Evolutionary conservation across 2,113 vertebrate genomes (phyloP).

Genomic region (Microtus ochrogaster): DNA sequence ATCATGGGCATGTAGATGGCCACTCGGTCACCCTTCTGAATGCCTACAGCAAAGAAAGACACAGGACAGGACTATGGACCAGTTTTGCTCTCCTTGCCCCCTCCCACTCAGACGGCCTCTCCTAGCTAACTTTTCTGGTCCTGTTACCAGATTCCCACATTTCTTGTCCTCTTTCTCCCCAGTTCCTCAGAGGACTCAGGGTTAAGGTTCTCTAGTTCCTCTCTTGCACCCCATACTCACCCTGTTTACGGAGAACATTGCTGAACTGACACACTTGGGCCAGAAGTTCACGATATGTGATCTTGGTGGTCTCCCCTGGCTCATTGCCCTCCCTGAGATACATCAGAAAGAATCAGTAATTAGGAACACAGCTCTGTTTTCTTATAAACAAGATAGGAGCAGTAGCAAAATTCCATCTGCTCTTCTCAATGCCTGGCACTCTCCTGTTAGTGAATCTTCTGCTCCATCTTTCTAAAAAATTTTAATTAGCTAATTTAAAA

Average conservation of each 20-base stretch:
- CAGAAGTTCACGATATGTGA: slow-evolving; percentile 95
- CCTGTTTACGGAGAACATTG: slow-evolving; percentile 88
- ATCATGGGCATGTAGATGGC: slow-evolving; percentile 99
- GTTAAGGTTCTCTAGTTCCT: background rate
- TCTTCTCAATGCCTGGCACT: background rate
- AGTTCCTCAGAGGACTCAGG: slow-evolving; percentile 31
- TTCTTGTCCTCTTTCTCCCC: slow-evolving; percentile 9
- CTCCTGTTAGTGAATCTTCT: slow-evolving; percentile 23
- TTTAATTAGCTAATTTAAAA: background rate
- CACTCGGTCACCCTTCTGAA: slow-evolving; percentile 95
- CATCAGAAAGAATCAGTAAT: slow-evolving; percentile 62
- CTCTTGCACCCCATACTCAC: slow-evolving; percentile 60
- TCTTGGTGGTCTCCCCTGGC: slow-evolving; percentile 90
- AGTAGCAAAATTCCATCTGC: slow-evolving; percentile 48
- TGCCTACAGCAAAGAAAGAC: slow-evolving; percentile 83
- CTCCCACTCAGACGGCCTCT: background rate
- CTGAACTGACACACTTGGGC: slow-evolving; percentile 94
- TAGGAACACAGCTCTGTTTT: background rate
- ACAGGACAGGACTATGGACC: background rate
- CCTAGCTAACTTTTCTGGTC: slow-evolving; percentile 19
- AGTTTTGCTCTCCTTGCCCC: background rate
- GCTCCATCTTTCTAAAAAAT: background rate
- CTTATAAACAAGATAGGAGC: slow-evolving; percentile 29
- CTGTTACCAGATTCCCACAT: slow-evolving; percentile 25
- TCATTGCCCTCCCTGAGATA: slow-evolving; percentile 96